Evolutionary conservation across 2,888 invertebrate genomes (phyloP), one percentile per base, ranked within the genome.

Genomic region (Cordylochernes scorpioides): DNA sequence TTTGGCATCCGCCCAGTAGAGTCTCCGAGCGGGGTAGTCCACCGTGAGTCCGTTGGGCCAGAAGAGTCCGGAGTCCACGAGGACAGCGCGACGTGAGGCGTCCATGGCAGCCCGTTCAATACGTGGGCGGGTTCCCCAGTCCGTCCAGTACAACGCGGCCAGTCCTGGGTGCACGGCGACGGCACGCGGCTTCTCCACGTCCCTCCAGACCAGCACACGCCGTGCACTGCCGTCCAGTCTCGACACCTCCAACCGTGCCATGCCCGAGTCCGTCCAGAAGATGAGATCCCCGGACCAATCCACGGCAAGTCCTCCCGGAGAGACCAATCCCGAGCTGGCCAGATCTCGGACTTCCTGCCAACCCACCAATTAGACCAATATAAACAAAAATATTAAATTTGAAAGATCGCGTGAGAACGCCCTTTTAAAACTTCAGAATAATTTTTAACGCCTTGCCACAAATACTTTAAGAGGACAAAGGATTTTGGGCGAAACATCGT

Each of bases 1-100:
- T 47, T 78, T 80, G 1, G 77, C 78, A 50, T 80, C 78, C 0
- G 72, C 74, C 80, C 80, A 80, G 45, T 72, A 80, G 33, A 80
- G 63, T 39, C 67, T 64, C 24, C 68, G 65, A 12, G 68, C 68
- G 5, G 69, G 69, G 49, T 77, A 82, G 49, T 80, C 80, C 13
- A 78, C 64, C 1, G 75, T 69, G 17, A 80, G 52, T 10, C 78
- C 78, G 44, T 80, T 80, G 0, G 78, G 78, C 78, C 78, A 78
- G 42, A 72, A 74, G 12, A 84, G 68, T 1, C 51, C 50, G 5
- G 71, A 66, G 46, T 74, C 71, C 15, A 82, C 64, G 9, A 78
- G 63, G 18, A 66, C 64, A 39, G 60, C 63, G 6, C 78, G 60
- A 36, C 66, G 65, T 2, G 64, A 64, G 1, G 78, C 78, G 45